These are phyloP conservation scores for Notechis scutatus DNA, from an alignment of 2,113 vertebrate genomes.

Conservation along the genomic window DNA sequence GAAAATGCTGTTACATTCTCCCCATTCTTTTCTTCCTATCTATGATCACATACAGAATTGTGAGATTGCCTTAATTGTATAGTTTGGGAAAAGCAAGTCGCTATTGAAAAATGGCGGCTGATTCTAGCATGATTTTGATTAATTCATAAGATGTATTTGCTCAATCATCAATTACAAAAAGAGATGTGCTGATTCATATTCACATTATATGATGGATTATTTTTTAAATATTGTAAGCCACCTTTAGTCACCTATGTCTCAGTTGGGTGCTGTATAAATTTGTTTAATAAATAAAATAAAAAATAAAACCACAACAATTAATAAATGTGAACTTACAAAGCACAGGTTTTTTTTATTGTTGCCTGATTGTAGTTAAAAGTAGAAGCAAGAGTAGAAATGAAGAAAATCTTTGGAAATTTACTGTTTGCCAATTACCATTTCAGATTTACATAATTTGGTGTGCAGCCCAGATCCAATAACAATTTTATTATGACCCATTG, in stretches of 20 bases:
- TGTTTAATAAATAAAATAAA: not conserved
- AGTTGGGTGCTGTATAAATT: not conserved
- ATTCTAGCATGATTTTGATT: not conserved
- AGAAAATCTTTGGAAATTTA: not conserved
- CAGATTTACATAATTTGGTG: conserved; percentile 53
- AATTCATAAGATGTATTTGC: not conserved
- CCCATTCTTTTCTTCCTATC: not conserved
- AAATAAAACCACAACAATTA: not conserved
- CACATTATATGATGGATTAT: not conserved
- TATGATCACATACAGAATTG: not conserved
- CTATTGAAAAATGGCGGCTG: not conserved
- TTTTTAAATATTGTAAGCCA: not conserved
- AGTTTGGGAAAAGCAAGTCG: not conserved
- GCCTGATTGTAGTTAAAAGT: not conserved
- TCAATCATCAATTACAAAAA: not conserved
- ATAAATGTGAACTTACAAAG: not conserved
- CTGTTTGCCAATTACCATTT: conserved; percentile 22
- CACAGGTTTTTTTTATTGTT: not conserved
- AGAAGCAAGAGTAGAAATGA: not conserved
- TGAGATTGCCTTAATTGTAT: not conserved
- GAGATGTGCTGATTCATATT: not conserved
- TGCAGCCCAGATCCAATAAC: conserved; percentile 29
- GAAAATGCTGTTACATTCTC: not conserved
- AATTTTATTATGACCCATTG: not conserved
- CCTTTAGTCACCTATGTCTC: not conserved